Conservation (phyloP, 1,140 invertebrate species). For the Drosophila micromelanica region DNA sequence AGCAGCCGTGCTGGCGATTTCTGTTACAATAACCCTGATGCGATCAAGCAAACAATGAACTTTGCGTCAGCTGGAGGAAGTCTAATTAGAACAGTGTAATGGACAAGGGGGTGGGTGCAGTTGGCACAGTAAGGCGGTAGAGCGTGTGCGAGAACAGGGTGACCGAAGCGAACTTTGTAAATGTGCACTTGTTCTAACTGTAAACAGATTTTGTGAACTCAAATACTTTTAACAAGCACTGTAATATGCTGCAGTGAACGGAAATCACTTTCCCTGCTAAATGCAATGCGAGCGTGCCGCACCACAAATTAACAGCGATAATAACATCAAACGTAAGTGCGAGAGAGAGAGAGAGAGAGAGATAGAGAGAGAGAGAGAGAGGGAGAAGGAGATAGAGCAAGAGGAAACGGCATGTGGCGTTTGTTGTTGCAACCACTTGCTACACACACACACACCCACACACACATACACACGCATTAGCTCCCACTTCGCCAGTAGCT, state of each 20-base stretch:
- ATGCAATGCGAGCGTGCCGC: constrained; percentile 24
- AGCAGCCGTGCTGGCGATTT: constrained; percentile 2
- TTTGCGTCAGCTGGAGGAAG: constrained; percentile 51
- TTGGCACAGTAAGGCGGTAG: neutral
- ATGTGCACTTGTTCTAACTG: constrained; percentile 23
- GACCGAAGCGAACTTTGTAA: constrained; percentile 15
- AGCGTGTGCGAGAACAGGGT: neutral
- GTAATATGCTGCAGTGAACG: constrained; percentile 31
- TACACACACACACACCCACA: constrained; percentile 25
- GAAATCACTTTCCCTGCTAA: constrained; percentile 55
- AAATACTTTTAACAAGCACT: constrained; percentile 20
- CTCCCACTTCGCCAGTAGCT: constrained; percentile 32
- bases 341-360: constrained; percentile 14
- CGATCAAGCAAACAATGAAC: constrained; percentile 70
- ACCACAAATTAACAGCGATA: constrained; percentile 36
- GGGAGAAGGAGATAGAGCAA: neutral
- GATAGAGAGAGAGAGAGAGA: neutral
- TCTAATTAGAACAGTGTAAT: constrained; percentile 17
- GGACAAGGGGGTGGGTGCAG: constrained; percentile 1
- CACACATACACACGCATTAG: constrained; percentile 7
- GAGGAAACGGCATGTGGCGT: constrained; percentile 2
- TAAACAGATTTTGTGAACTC: constrained; percentile 29
- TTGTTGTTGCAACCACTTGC: constrained; percentile 53
- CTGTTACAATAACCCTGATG: constrained; percentile 9
- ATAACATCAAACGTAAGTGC: constrained; percentile 10